phyloP scores from a whole-genome alignment of 2,113 vertebrate species.

The Serilophus lunatus region DNA sequence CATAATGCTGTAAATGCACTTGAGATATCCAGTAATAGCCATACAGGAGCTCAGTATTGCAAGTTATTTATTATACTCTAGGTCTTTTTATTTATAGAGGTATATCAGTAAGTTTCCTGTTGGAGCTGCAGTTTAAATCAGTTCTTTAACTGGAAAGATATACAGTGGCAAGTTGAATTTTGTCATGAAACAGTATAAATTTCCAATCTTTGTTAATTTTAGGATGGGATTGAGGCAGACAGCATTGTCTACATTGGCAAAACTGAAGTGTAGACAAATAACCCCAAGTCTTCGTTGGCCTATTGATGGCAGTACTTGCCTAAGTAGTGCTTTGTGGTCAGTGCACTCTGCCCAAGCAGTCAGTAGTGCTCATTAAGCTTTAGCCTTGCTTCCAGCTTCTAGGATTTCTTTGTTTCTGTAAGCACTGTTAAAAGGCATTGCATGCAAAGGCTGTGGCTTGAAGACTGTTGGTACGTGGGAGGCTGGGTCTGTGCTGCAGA shows the following conservation, averaged over 20 bases:
- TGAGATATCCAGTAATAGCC: not conserved
- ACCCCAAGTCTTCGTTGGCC: not conserved
- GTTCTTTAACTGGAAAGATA: not conserved
- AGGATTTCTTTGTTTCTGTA: not conserved
- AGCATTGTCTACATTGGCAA: not conserved
- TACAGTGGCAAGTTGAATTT: not conserved
- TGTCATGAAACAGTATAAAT: not conserved
- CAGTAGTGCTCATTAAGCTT: not conserved
- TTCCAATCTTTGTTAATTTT: not conserved
- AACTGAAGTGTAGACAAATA: not conserved
- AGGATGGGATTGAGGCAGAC: not conserved
- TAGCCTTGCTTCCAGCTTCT: not conserved
- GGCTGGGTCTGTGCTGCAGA: not conserved
- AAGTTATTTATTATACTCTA: not conserved
- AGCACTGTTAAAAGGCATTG: not conserved
- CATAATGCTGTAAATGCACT: not conserved
- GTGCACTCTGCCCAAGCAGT: not conserved
- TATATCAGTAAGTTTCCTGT: not conserved
- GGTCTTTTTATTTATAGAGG: not conserved
- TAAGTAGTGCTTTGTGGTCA: not conserved
- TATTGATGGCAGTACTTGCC: slow-evolving; percentile 7
- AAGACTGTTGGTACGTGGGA: not conserved
- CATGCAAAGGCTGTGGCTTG: not conserved
- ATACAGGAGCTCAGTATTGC: not conserved
- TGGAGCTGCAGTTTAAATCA: not conserved